Evolutionary conservation across 2,113 vertebrate species (phyloP).

Genomic region (Phaethon lepturus): DNA sequence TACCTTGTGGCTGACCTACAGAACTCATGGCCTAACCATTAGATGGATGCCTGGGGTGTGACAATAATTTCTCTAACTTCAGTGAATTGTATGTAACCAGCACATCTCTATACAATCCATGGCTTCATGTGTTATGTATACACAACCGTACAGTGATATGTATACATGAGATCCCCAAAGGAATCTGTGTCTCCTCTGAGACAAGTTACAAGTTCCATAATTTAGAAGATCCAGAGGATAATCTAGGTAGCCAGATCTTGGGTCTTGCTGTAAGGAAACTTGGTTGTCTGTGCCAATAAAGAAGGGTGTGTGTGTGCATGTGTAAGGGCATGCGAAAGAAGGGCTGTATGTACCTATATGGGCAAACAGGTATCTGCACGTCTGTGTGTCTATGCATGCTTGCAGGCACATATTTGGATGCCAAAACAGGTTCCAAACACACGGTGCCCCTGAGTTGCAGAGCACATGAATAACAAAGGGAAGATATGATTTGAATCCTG

Average conservation of each 20-base stretch:
- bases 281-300: not conserved
- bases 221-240: not conserved
- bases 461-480: not conserved
- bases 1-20: not conserved
- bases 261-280: not conserved
- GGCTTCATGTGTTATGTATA: not conserved
- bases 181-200: not conserved
- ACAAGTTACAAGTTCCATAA: not conserved
- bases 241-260: not conserved
- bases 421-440: not conserved
- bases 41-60: not conserved
- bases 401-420: not conserved
- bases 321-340: not conserved
- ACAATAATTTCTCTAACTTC: not conserved
- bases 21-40: not conserved
- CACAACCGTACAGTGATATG: not conserved
- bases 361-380: rapidly evolving
- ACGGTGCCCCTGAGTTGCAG: not conserved
- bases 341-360: not conserved
- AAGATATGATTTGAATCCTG: not conserved
- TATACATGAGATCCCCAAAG: not conserved
- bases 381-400: not conserved
- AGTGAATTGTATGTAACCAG: not conserved
- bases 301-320: not conserved
- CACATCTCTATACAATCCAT: not conserved